Base-by-base conservation (phyloP, 1,140 invertebrate species). In the Drosophila bifasciata region DNA sequence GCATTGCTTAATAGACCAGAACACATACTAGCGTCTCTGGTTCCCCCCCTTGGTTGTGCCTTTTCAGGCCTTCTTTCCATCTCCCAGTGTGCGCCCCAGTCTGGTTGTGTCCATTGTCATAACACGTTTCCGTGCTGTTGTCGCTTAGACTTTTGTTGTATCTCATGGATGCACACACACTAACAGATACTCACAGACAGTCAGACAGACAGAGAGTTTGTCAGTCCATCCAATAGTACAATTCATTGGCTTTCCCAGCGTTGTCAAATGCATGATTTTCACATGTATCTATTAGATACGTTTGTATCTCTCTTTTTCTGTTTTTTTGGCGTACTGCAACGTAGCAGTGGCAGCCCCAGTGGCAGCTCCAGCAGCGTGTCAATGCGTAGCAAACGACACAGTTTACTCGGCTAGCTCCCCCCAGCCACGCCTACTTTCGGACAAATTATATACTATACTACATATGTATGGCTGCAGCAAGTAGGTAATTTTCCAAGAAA, bases 1-100 rank as follows among this genome's bases (percentile, higher is more conserved):
- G 78, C 79, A 89, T 88, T 88, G 84, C 83, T 88, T 88, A 88
- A 88, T 88, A 88, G 84, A 88, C 83, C 83, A 88, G 83, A 88
- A 88, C 78, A 66, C 55, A 43, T 49, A 76, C 70, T 36, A 70
- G 64, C 75, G 60, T 62, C 15, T 15, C 32, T 32, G 8, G 5
- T n/a, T n/a, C n/a, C n/a, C n/a, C n/a, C n/a, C n/a, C n/a, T n/a
- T n/a, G n/a, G n/a, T n/a, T n/a, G n/a, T 28, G 16, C 50, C 9
- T 9, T 9, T 32, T 6, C 49, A 1, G 5, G n/a, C 2, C n/a
- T n/a, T n/a, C n/a, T n/a, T n/a, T n/a, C 49, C 40, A 19, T 41
- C 21, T 45, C 68, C 32, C 32, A 36, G 32, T 13, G 32, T 5
- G n/a, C n/a, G n/a, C n/a, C n/a, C n/a, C n/a, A n/a, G n/a, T n/a